Base-by-base conservation (phyloP, 2,797 vertebrate species). In the Pipistrellus pipistrellus region DNA sequence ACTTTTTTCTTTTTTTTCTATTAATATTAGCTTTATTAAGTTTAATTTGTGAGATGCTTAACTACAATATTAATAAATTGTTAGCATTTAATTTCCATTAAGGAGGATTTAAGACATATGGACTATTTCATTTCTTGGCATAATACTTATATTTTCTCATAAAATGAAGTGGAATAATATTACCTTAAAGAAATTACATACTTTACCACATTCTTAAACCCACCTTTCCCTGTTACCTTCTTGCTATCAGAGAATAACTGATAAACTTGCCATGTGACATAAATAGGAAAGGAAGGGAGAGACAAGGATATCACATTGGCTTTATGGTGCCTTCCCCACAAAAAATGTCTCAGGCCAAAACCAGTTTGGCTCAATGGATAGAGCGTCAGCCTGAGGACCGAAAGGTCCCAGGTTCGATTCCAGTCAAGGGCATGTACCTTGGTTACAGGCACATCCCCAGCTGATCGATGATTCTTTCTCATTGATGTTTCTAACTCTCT, bases 31-130 rank as follows among this genome's bases (percentile, higher is more conserved):
- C 51, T 66, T 44, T 80, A 80, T 77, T 95, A 53, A 46, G 71
- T 87, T 94, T 89, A 83, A 83, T 88, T 81, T 80, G 14, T 64
- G 88, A 95, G 76, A 85, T 93, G 27, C 27, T 91, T 88, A 88
- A 83, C 57, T 44, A 15, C 84, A 92, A 95, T 66, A 27, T 12
- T 17, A 78, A 85, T 35, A 86, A 87, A 90, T 81, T 46, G 85
- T 82, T 81, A 91, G n/a, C 69, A 84, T 90, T 83, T 81, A 76
- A 64, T 83, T 96, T 88, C 41, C 82, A 53, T 62, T 90, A 88
- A 72, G 81, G 3, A 64, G 10, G 14, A 32, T 71, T 90, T n/a
- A 88, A 90, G 57, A 75, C 68, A 85, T 64, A 59, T 57, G 38
- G 80, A 48, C 32, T 85, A 13, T 73, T 92, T 88, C 88, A 41